Percentiles rank a stretch among this genome's conserved stretches.
Evolutionary conservation across 2,797 vertebrate species (phyloP).

Genomic region (Staurois parvus): DNA sequence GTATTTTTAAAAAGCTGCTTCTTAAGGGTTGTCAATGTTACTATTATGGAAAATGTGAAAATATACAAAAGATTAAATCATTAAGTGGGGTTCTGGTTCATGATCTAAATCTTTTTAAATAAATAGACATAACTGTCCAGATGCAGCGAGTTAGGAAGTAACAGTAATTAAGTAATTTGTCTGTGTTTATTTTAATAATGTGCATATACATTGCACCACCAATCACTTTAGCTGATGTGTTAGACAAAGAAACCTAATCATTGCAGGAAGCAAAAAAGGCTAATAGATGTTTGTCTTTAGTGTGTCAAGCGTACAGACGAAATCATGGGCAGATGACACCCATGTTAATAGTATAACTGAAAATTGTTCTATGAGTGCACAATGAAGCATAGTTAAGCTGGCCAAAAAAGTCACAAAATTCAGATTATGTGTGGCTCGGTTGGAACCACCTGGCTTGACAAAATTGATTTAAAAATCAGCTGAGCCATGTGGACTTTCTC

Average conservation of each 20-base stretch:
- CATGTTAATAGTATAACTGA: too few relatives aligned
- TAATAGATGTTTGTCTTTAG: not conserved
- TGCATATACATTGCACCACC: not conserved
- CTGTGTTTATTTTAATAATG: not conserved
- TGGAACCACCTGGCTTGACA: too few relatives aligned
- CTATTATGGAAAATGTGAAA: not conserved
- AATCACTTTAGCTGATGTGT: not conserved
- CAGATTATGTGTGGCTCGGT: too few relatives aligned
- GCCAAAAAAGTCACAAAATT: too few relatives aligned
- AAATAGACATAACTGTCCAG: not conserved
- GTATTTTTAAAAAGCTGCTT: not conserved
- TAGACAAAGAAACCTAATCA: not conserved
- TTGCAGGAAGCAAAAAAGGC: not conserved
- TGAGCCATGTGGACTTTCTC: too few relatives aligned
- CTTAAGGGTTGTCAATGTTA: not conserved
- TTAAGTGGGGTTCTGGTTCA: not conserved
- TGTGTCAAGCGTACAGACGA: too few relatives aligned
- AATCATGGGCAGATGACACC: too few relatives aligned
- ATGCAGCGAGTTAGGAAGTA: not conserved
- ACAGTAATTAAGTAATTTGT: not conserved
- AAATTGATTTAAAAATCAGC: too few relatives aligned
- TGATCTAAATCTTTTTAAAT: not conserved
- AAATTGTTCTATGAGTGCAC: too few relatives aligned
- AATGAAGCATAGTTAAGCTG: too few relatives aligned
- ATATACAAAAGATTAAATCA: conserved; percentile 11